These are phyloP conservation scores for Scolopax mira DNA, from an alignment of 2,113 vertebrate species.

Conservation along the genomic window DNA sequence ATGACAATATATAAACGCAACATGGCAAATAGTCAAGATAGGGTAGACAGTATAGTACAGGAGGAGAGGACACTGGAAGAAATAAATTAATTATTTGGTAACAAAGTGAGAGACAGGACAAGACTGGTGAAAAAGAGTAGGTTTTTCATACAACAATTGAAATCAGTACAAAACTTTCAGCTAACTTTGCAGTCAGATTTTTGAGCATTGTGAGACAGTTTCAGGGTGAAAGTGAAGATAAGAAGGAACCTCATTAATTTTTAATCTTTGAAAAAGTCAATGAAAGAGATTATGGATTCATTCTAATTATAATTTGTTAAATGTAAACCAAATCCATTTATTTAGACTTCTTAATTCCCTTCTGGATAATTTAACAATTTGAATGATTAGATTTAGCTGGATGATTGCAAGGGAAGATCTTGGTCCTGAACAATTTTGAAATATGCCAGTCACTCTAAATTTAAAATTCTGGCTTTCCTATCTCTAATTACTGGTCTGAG, in stretches of 20 bases:
- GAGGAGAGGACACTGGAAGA: background rate
- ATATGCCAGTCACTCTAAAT: background rate
- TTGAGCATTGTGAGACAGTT: background rate
- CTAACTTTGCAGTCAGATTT: background rate
- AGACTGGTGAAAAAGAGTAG: background rate
- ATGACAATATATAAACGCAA: background rate
- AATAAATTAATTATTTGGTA: background rate
- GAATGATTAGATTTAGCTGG: background rate
- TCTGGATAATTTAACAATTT: conserved; percentile 25
- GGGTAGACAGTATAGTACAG: background rate
- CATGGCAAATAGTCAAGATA: background rate
- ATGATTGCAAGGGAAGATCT: background rate
- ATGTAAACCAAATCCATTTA: conserved; percentile 24
- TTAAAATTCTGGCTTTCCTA: background rate
- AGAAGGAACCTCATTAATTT: background rate
- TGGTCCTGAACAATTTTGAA: background rate
- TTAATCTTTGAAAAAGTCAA: background rate
- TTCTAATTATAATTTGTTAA: conserved; percentile 22
- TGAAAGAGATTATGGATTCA: background rate
- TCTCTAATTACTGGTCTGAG: background rate
- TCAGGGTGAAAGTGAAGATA: background rate
- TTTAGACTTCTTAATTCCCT: conserved; percentile 11
- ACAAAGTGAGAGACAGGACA: rapidly evolving
- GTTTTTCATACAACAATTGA: background rate
- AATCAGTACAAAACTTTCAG: background rate